These are phyloP conservation scores for Sinosuthora webbiana DNA, from an alignment of 2,113 vertebrate species.

Conservation along the genomic window DNA sequence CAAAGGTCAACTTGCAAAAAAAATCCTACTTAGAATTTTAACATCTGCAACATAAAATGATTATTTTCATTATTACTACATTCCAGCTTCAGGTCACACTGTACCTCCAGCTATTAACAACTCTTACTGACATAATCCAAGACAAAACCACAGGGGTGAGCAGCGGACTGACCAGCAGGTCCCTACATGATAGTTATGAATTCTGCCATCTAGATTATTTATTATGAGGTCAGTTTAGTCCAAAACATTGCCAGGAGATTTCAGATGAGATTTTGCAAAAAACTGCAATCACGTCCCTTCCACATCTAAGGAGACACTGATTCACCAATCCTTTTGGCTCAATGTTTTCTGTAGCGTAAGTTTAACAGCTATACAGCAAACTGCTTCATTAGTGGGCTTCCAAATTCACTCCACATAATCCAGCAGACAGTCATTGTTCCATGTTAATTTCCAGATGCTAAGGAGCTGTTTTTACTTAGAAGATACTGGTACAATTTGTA, in stretches of 20 bases:
- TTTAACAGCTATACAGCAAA: neutral
- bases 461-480: neutral
- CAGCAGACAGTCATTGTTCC: neutral
- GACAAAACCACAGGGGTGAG: neutral
- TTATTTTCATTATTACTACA: neutral
- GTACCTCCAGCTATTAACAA: neutral
- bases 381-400: neutral
- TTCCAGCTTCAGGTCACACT: neutral
- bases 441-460: neutral
- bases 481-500: neutral
- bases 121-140: neutral
- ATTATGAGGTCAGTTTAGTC: neutral
- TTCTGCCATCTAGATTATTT: neutral
- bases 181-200: accelerated
- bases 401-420: neutral
- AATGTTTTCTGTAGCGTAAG: neutral
- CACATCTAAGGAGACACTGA: neutral
- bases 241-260: neutral
- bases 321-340: neutral
- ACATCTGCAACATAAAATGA: neutral
- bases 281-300: neutral
- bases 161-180: neutral
- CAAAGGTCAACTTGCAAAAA: neutral
- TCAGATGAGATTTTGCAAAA: neutral
- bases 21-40: neutral